These are phyloP conservation scores for Rhipidura dahli DNA, from an alignment of 2,113 vertebrate genomes.

Conservation along the genomic window DNA sequence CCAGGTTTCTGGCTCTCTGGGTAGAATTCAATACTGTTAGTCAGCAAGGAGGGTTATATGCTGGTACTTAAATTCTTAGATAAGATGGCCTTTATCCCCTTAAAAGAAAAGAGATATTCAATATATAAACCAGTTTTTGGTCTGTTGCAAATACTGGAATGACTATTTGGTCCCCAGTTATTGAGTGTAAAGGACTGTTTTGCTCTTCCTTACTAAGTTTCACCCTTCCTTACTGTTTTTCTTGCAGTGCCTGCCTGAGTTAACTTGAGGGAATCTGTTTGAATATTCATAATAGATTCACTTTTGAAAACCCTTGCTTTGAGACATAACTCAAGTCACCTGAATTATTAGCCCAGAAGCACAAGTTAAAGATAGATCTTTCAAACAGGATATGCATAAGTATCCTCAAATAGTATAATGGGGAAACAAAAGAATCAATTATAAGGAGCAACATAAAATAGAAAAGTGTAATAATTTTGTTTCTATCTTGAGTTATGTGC, in stretches of 20 bases:
- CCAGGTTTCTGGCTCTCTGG: neutral
- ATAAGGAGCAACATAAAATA: neutral
- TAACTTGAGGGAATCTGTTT: neutral
- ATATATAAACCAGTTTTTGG: neutral
- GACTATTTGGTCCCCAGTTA: neutral
- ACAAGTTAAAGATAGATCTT: neutral
- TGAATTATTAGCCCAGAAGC: neutral
- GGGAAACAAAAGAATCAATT: neutral
- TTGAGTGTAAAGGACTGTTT: neutral
- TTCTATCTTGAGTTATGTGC: neutral
- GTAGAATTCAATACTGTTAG: neutral
- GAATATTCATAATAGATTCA: neutral
- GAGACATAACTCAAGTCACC: neutral
- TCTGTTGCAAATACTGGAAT: neutral
- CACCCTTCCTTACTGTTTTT: neutral
- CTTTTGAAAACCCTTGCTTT: neutral
- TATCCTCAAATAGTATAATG: neutral
- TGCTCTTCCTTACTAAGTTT: neutral
- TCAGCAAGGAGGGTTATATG: neutral
- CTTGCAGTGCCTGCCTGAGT: neutral
- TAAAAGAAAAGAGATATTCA: neutral
- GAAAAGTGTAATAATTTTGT: neutral
- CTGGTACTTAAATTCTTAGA: neutral
- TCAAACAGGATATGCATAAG: neutral
- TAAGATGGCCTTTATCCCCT: neutral